Evolutionary conservation across 2,113 vertebrate species (phyloP).

Genomic region (Lampris megalopsis): DNA sequence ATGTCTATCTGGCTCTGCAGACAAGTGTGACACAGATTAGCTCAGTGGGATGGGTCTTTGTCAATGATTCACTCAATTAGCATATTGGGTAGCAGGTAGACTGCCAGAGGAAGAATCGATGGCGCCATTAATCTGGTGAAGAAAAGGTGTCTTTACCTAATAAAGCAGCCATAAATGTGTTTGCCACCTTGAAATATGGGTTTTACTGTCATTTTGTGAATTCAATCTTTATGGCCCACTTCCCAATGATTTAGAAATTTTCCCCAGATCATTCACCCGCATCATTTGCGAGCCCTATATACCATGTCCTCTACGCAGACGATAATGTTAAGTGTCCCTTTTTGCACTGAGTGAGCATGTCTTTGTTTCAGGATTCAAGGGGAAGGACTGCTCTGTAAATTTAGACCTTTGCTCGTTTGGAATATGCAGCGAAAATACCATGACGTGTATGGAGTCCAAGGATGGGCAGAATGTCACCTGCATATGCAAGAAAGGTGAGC

Average conservation of each 20-base stretch:
- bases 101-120: conserved; percentile 69
- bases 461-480: conserved; percentile 75
- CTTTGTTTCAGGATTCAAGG: conserved; percentile 71
- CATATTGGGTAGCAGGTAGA: conserved; percentile 79
- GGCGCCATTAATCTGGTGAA: conserved; percentile 74
- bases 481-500: conserved; percentile 69
- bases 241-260: conserved; percentile 21
- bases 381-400: conserved; percentile 73
- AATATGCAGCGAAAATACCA: conserved; percentile 70
- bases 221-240: conserved; percentile 28
- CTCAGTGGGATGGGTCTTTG: conserved; percentile 65
- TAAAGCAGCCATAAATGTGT: conserved; percentile 66
- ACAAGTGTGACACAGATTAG: conserved; percentile 83
- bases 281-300: not conserved
- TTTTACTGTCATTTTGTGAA: conserved; percentile 30
- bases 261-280: conserved; percentile 1
- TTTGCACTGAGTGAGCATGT: not conserved
- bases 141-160: conserved; percentile 72
- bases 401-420: conserved; percentile 74
- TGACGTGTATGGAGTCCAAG: conserved; percentile 66
- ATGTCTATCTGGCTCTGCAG: conserved; percentile 59
- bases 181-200: conserved; percentile 33
- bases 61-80: conserved; percentile 81
- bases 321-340: not conserved
- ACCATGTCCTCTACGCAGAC: not conserved